A percentile compares a stretch with the other conserved stretches of the same genome.
These are phyloP conservation scores for Minunthozetes semirufus DNA, from an alignment of 2,888 invertebrate species.

Conservation along the genomic window DNA sequence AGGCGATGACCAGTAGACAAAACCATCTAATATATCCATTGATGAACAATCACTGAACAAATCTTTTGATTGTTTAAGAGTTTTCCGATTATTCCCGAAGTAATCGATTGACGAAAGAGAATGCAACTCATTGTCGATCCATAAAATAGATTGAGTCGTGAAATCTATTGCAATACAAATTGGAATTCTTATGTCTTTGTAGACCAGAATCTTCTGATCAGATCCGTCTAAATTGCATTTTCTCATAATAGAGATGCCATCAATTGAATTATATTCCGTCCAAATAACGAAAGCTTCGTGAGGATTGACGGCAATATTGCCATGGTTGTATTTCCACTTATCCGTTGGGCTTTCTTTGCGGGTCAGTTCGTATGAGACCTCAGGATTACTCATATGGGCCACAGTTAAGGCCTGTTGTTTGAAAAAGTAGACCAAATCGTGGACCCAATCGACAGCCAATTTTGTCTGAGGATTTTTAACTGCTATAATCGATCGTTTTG, in stretches of 20 bases:
- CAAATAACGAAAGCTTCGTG: neutral
- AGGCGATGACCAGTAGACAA: neutral
- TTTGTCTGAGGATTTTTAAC: neutral
- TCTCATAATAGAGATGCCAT: neutral
- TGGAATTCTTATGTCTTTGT: neutral
- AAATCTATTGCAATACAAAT: neutral
- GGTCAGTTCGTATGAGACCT: neutral
- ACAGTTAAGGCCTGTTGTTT: neutral
- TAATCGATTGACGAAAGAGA: neutral
- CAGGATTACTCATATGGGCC: neutral
- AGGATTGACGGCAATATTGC: constrained; percentile 3
- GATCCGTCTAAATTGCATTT: neutral
- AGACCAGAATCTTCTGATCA: neutral
- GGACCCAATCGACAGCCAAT: neutral
- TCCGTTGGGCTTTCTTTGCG: neutral
- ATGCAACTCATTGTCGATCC: constrained; percentile 8
- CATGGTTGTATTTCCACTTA: neutral
- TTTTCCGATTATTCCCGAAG: neutral
- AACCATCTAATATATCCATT: neutral
- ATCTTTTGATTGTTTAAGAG: neutral
- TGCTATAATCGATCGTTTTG: neutral
- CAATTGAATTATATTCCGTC: neutral
- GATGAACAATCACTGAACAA: neutral
- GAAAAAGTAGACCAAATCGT: neutral
- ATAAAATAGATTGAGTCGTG: neutral